Conservation (phyloP, 2,113 vertebrate genomes). For the Ictalurus furcatus region DNA sequence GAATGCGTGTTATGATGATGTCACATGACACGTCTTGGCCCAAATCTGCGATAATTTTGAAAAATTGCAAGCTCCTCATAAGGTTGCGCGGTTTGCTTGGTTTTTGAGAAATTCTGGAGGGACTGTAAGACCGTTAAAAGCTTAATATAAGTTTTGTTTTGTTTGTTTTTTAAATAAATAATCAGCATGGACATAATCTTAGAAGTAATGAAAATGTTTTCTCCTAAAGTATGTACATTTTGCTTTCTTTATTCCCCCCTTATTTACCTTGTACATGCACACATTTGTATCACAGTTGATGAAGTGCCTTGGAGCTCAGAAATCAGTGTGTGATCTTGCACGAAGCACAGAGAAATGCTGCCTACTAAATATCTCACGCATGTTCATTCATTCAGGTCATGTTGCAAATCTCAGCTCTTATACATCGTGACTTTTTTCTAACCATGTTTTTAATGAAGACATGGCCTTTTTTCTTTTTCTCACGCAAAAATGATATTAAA, state of each 20-base stretch:
- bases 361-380: not conserved
- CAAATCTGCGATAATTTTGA: too few relatives aligned
- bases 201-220: not conserved
- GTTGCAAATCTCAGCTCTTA: not conserved
- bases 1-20: too few relatives aligned
- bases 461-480: not conserved
- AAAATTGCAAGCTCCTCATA: too few relatives aligned
- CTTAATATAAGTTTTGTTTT: too few relatives aligned
- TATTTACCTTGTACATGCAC: not conserved
- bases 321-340: not conserved
- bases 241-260: not conserved
- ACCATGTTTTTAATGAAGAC: not conserved
- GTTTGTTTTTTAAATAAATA: too few relatives aligned
- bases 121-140: too few relatives aligned
- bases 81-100: too few relatives aligned
- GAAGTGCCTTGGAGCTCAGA: not conserved
- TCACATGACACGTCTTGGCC: too few relatives aligned
- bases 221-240: not conserved
- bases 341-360: not conserved
- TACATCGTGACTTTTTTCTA: not conserved
- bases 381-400: not conserved
- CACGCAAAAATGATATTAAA: too few relatives aligned
- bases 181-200: not conserved
- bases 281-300: not conserved
- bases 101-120: too few relatives aligned